phyloP scores from a whole-genome alignment of 2,797 vertebrate genomes.

The Threskiornis aethiopicus region DNA sequence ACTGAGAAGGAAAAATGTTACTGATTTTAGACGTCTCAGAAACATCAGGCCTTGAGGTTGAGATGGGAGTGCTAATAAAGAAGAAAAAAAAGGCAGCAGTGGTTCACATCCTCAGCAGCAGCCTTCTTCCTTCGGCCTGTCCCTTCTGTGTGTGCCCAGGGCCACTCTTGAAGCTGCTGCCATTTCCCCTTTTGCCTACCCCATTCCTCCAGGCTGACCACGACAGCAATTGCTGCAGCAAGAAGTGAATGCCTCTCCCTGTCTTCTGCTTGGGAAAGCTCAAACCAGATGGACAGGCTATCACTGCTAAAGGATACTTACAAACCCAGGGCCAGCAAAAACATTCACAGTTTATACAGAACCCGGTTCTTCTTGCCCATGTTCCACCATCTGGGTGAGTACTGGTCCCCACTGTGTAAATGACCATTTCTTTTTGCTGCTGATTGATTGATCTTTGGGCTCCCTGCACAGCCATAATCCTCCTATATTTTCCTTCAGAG shows the following conservation, averaged over 20 bases:
- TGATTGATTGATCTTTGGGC: background rate
- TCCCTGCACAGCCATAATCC: background rate
- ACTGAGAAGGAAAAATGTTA: background rate
- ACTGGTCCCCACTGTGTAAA: background rate
- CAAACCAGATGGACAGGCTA: background rate
- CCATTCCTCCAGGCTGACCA: background rate
- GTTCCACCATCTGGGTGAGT: background rate
- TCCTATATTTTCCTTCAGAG: background rate
- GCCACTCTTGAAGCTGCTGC: background rate
- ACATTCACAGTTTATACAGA: background rate
- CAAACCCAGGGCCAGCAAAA: background rate
- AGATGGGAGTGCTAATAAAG: background rate
- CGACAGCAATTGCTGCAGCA: accelerated
- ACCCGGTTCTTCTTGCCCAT: background rate
- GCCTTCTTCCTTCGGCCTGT: background rate
- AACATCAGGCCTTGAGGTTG: background rate
- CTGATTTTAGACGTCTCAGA: background rate
- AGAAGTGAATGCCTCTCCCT: background rate
- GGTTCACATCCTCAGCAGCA: background rate
- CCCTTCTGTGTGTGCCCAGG: background rate
- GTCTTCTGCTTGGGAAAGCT: background rate
- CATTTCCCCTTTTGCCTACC: background rate
- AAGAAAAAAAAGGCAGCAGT: background rate
- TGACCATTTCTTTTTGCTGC: background rate
- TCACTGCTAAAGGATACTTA: background rate